Evolutionary conservation across 2,113 vertebrate genomes (phyloP), one percentile per base, ranked within the genome.

Genomic region (Todiramphus saurophagus): DNA sequence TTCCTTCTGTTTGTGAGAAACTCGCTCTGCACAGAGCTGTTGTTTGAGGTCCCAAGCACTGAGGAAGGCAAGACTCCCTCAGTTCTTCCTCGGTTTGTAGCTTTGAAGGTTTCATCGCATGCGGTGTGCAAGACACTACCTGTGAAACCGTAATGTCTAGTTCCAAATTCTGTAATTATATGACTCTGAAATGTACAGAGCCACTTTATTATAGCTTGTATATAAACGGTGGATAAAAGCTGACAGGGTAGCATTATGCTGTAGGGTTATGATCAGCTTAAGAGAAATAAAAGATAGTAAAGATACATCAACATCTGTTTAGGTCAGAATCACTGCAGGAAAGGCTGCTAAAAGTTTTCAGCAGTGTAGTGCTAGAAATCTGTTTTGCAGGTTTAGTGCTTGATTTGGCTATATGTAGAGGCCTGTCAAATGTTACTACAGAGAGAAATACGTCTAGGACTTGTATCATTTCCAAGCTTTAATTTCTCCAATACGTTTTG

Each of bases 401-500:
- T 28, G 89, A 63, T 60, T 48, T 96, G 94, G 84, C 93, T 89
- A 2, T 6, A 3, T 43, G 78, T 56, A 46, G 89, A 82, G 91
- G 33, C 87, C 89, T 85, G 91, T 96, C 89, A 89, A 78, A 96
- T 76, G 93, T 94, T 96, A 87, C 93, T 91, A 73, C 74, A 37
- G 91, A 94, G 84, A 96, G 91, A 93, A 96, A 82, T 84, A 91
- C 53, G 2, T 84, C n/a, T 46, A 72, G 78, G 90, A 28, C 58
- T 95, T 96, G 87, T 78, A 82, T 70, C 16, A 1, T 60, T 89
- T 96, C 96, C 94, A 96, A 93, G 78, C 93, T 95, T 94, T 94
- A 96, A 96, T 96, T 96, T 88, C 93, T 89, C 91, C 46, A 76
- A 97, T 95, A 78, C 83, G 67, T 94, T 95, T 93, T 77, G 51